phyloP scores from a whole-genome alignment of 1,140 invertebrate species.

The Maniola jurtina region DNA sequence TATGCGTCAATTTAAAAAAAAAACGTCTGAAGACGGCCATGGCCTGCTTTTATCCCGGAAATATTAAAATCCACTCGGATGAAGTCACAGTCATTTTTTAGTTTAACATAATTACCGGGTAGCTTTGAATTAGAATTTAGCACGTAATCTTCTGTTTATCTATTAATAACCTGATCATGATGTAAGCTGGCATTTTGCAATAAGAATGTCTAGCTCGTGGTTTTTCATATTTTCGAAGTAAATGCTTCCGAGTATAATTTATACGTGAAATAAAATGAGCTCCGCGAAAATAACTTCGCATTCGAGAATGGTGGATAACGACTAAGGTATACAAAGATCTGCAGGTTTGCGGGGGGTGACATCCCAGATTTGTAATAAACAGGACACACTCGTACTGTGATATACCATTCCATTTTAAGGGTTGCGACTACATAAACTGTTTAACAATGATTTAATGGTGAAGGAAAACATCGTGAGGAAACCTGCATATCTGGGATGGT shows the following conservation, averaged over 20 bases:
- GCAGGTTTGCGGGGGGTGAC: constrained; percentile 10
- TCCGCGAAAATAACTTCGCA: constrained; percentile 29
- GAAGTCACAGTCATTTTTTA: too few relatives aligned
- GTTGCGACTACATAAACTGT: not conserved
- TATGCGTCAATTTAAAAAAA: too few relatives aligned
- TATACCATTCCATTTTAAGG: constrained; percentile 8
- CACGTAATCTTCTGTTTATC: not conserved
- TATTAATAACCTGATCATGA: too few relatives aligned
- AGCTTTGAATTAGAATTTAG: too few relatives aligned
- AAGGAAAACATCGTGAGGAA: too few relatives aligned
- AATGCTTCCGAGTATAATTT: constrained; percentile 37
- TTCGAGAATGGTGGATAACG: constrained; percentile 18
- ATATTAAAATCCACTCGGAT: too few relatives aligned
- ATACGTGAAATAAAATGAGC: constrained; percentile 34
- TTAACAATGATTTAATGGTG: too few relatives aligned
- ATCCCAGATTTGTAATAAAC: constrained; percentile 16
- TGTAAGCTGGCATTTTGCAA: constrained; percentile 10
- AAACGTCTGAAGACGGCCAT: too few relatives aligned
- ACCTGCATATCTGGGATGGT: too few relatives aligned
- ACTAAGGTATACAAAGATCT: constrained; percentile 16
- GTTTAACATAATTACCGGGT: too few relatives aligned
- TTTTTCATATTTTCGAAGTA: constrained; percentile 27
- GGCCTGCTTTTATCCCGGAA: too few relatives aligned
- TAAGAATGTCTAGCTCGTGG: constrained; percentile 15
- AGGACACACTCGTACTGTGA: not conserved